Evolutionary conservation across 2,888 invertebrate genomes (phyloP), one percentile per base, ranked within the genome.

Genomic region (Philhelius pedissequus): DNA sequence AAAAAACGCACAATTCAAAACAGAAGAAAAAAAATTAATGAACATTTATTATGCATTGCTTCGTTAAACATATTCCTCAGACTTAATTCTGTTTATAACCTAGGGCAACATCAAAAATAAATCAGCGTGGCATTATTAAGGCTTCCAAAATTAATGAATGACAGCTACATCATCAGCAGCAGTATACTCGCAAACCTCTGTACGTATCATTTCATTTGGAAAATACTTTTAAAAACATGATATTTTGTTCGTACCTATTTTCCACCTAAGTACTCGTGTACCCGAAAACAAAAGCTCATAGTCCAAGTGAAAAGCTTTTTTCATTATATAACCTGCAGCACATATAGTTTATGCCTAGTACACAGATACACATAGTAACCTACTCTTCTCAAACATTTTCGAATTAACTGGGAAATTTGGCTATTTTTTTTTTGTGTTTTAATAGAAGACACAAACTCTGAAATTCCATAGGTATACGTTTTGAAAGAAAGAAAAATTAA

Each of bases 31-130:
- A 32, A 32, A 30, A 32, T 20, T 13, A 56, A 56, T 4, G 7
- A 35, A 35, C 35, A 35, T 20, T 13, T 25, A 40, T 25, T 15
- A 60, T 11, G n/a, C 25, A 32, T 32, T 48, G 45, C 40, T 45
- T 30, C 20, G 32, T 45, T 45, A 20, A 60, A 45, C 48, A 20
- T 64, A 22, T 64, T 64, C 64, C 20, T 20, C 30, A 35, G 48
- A 48, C 32, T 22, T 20, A 32, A 48, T 48, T 64, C 32, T 48
- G 64, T 32, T 48, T 22, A 64, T 64, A 64, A 64, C 64, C 64
- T 64, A 64, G 64, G 64, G 64, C 64, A 64, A 64, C 64, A 64
- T 22, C 64, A 32, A 48, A 64, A 64, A 64, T 48, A 48, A 64
- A 43, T 64, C 48, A 43, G 48, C 30, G 64, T 48, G 64, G 64